These are phyloP conservation scores for Nematolebias whitei DNA, from an alignment of 2,113 vertebrate species.

Conservation along the genomic window DNA sequence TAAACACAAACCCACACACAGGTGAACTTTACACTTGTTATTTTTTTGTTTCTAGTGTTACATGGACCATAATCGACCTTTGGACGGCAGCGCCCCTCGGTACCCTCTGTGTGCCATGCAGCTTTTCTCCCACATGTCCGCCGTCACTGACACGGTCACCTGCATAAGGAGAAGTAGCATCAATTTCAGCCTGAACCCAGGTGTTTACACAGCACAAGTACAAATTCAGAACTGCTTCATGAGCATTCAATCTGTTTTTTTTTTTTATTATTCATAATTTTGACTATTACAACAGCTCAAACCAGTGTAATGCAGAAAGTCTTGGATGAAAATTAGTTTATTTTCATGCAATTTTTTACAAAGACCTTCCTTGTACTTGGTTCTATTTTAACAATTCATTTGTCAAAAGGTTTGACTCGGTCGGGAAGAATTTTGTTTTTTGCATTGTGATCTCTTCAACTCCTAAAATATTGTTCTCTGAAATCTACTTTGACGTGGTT, in stretches of 20 bases:
- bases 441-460: too few species aligned
- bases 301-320: background rate
- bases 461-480: too few species aligned
- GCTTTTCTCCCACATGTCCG: constrained; percentile 93
- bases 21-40: background rate
- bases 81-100: constrained; percentile 72
- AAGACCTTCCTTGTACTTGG: too few species aligned
- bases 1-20: background rate
- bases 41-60: constrained; percentile 82
- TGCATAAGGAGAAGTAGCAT: constrained; percentile 91
- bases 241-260: background rate
- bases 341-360: too few species aligned
- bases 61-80: constrained; percentile 80
- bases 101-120: constrained; percentile 95
- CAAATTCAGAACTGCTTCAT: background rate
- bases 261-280: too few species aligned
- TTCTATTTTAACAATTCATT: too few species aligned
- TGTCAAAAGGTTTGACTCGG: too few species aligned
- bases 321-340: background rate
- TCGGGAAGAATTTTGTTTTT: too few species aligned
- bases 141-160: constrained; percentile 87
- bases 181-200: constrained; percentile 89
- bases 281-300: background rate
- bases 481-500: too few species aligned
- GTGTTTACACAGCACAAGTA: constrained; percentile 59